Percentiles rank a stretch among this genome's conserved stretches.
Conservation (phyloP, 1,140 invertebrate species). For the Drosophila hydei region DNA sequence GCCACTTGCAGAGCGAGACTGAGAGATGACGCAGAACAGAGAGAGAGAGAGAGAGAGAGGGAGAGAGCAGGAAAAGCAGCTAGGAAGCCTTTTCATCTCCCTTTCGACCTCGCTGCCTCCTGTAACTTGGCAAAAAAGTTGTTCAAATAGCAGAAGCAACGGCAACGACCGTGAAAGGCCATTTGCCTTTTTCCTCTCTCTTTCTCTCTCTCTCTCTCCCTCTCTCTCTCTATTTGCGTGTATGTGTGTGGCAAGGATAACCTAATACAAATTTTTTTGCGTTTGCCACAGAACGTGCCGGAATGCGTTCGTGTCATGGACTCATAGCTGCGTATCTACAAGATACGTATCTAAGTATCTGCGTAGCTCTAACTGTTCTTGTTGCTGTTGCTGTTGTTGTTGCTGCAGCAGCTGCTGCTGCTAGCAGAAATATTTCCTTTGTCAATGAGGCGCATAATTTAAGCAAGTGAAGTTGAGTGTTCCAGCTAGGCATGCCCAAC, state of each 20-base stretch:
- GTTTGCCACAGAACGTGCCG: slow-evolving; percentile 71
- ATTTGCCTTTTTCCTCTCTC: slow-evolving; percentile 63
- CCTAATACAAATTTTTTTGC: slow-evolving; percentile 76
- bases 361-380: slow-evolving; percentile 14
- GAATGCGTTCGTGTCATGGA: slow-evolving; percentile 57
- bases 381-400: slow-evolving; percentile 21
- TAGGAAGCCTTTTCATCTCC: slow-evolving; percentile 44
- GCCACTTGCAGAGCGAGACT: slow-evolving; percentile 23
- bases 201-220: too few species aligned
- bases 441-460: slow-evolving; percentile 37
- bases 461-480: slow-evolving; percentile 2
- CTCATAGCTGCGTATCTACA: slow-evolving; percentile 22
- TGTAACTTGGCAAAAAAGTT: slow-evolving; percentile 66
- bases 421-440: slow-evolving; percentile 33
- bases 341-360: slow-evolving; percentile 10
- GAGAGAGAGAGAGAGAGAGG: slow-evolving; percentile 1
- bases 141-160: slow-evolving; percentile 49
- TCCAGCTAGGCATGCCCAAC: too few species aligned
- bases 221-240: too few species aligned
- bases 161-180: slow-evolving; percentile 80
- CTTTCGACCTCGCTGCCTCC: slow-evolving; percentile 21
- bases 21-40: not conserved
- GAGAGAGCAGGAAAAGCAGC: slow-evolving; percentile 2
- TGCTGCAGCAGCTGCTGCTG: slow-evolving; percentile 34
- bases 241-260: slow-evolving; percentile 63